Evolutionary conservation across 2,113 vertebrate species (phyloP).

Genomic region (Agapornis roseicollis): DNA sequence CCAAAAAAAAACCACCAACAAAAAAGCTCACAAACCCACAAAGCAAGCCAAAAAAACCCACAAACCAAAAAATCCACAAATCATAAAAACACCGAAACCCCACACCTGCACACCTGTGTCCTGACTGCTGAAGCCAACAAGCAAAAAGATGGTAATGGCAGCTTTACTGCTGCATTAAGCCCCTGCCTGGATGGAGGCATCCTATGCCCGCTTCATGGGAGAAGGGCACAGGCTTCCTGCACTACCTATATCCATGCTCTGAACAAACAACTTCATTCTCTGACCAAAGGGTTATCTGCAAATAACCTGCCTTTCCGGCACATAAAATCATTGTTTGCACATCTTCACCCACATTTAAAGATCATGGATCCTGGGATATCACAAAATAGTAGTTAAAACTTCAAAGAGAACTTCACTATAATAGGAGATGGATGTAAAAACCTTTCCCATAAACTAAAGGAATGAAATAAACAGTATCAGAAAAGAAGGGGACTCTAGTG

Average conservation of each 20-base stretch:
- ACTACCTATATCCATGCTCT: neutral
- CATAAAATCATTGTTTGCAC: neutral
- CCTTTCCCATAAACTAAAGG: neutral
- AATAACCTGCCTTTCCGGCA: neutral
- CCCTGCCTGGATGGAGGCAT: neutral
- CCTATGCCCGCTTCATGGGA: rapidly evolving
- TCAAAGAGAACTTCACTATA: neutral
- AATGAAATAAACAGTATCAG: neutral
- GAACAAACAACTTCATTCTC: neutral
- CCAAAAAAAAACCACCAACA: neutral
- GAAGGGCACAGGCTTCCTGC: neutral
- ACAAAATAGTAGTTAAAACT: neutral
- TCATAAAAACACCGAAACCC: neutral
- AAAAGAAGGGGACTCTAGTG: neutral
- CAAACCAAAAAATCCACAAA: neutral
- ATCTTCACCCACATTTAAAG: neutral
- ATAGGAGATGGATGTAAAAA: neutral
- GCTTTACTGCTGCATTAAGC: neutral
- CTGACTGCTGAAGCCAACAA: neutral
- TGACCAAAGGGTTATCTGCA: neutral
- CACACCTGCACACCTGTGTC: neutral
- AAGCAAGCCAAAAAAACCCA: neutral
- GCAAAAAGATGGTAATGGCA: neutral
- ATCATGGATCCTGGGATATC: neutral
- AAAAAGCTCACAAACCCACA: neutral